These are phyloP conservation scores for Cossypha niveicapilla DNA, from an alignment of 2,797 vertebrate species.

Conservation along the genomic window DNA sequence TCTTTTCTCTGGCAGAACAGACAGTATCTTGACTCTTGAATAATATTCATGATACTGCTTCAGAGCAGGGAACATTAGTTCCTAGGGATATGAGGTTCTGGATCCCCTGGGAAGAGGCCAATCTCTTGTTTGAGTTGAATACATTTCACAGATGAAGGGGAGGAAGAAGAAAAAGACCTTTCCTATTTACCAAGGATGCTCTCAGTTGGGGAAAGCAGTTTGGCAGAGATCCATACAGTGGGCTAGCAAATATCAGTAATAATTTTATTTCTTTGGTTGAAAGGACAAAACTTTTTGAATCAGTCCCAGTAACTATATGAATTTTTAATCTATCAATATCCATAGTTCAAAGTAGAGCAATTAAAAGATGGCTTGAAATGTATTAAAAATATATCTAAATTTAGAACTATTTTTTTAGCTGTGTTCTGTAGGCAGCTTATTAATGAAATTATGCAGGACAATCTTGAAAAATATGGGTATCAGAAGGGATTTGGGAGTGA, in stretches of 20 bases:
- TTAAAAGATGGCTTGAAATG: background rate
- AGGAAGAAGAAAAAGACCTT: background rate
- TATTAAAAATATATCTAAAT: background rate
- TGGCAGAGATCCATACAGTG: background rate
- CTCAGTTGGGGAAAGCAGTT: background rate
- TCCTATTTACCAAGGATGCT: background rate
- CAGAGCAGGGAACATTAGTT: slow-evolving; percentile 28
- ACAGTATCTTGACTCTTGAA: slow-evolving; percentile 48
- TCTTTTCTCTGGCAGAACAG: slow-evolving; percentile 54
- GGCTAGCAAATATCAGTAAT: background rate
- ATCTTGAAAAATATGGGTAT: background rate
- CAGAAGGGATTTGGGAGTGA: background rate
- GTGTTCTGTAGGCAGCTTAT: background rate
- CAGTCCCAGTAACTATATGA: background rate
- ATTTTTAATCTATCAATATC: background rate
- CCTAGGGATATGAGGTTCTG: slow-evolving; percentile 13
- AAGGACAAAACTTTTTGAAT: background rate
- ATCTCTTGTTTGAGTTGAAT: slow-evolving; percentile 4
- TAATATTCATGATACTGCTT: slow-evolving; percentile 33
- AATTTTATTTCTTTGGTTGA: background rate
- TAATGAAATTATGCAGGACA: background rate
- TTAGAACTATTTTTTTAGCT: background rate
- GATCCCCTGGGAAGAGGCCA: slow-evolving; percentile 31
- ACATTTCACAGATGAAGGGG: slow-evolving; percentile 19
- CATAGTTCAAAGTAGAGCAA: background rate